Conservation (phyloP, 2,888 invertebrate genomes). For the Melanotus villosus region DNA sequence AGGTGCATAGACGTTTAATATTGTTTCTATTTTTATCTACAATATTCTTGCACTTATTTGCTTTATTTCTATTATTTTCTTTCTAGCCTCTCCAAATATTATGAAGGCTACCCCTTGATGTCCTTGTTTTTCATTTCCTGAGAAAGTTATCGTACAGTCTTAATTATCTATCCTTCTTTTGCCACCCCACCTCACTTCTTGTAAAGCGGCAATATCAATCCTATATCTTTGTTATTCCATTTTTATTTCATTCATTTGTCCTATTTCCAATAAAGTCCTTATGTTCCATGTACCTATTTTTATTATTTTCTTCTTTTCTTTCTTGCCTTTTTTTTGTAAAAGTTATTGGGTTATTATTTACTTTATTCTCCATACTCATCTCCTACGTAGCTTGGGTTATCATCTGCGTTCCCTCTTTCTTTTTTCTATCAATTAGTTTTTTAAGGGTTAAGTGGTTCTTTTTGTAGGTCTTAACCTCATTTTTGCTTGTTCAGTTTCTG, state of each 20-base stretch:
- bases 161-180: constrained; percentile 34
- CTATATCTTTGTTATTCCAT: constrained; percentile 36
- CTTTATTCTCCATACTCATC: too few relatives aligned
- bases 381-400: too few relatives aligned
- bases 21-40: constrained; percentile 28
- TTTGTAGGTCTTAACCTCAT: too few relatives aligned
- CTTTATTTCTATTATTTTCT: constrained; percentile 38
- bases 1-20: constrained; percentile 34
- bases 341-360: too few relatives aligned
- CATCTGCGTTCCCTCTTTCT: too few relatives aligned
- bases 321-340: background rate
- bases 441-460: too few relatives aligned
- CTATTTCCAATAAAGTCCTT: constrained; percentile 37
- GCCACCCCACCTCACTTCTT: constrained; percentile 24
- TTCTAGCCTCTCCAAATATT: constrained; percentile 12
- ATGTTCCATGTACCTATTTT: constrained; percentile 39
- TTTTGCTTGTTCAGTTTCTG: too few relatives aligned
- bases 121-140: constrained; percentile 41
- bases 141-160: constrained; percentile 21
- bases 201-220: constrained; percentile 41
- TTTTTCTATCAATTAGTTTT: too few relatives aligned
- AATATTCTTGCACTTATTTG: constrained; percentile 38
- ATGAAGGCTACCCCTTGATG: constrained; percentile 43
- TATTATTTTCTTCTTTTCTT: constrained; percentile 5
- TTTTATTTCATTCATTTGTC: constrained; percentile 42